Evolutionary conservation across 2,797 vertebrate genomes (phyloP), one percentile per base, ranked within the genome.

Genomic region (Rhinatrema bivittatum): DNA sequence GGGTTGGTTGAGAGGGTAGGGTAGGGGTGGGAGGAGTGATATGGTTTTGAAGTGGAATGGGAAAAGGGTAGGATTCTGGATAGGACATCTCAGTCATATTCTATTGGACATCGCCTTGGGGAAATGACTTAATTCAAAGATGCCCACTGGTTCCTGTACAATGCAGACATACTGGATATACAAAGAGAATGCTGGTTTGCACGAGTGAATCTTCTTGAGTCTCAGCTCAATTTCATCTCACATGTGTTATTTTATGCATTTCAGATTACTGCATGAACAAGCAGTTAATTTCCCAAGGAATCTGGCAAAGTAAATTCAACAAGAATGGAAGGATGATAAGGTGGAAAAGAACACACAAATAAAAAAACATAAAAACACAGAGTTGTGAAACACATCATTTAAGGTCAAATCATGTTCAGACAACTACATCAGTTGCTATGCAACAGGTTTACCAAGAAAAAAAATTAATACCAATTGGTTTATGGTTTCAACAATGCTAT

Each of bases 371-470:
- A 30, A 41, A 64, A 60, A 49, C 33, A 55, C 17, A 9, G 20
- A 52, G 47, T 28, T 4, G 2, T 20, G 36, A 60, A 58, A 67
- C n/a, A 9, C 23, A 25, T 50, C 47, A 58, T 64, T 70, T 58
- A 38, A 39, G 58, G 62, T 63, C 44, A 62, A 36, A 36, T 20
- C 6, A 9, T 61, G 66, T 62, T 56, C 43, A 52, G 44, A 57
- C 42, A 44, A 58, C 62, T 72, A 59, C 50, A 38, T 62, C 56
- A 61, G 75, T 74, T 73, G 68, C 69, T 74, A 68, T 2, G 51
- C 19, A 64, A 70, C 69, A 54, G 57, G 34, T 16, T 36, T 50
- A 39, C 20, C 49, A 36, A 32, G 39, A 59, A n/a, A 49, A 57
- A 56, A 30, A 36, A 60, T 16, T 39, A 47, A 49, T 39, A 48